These are phyloP conservation scores for Drosophila mayaguana DNA, from an alignment of 2,888 invertebrate species.

Conservation along the genomic window DNA sequence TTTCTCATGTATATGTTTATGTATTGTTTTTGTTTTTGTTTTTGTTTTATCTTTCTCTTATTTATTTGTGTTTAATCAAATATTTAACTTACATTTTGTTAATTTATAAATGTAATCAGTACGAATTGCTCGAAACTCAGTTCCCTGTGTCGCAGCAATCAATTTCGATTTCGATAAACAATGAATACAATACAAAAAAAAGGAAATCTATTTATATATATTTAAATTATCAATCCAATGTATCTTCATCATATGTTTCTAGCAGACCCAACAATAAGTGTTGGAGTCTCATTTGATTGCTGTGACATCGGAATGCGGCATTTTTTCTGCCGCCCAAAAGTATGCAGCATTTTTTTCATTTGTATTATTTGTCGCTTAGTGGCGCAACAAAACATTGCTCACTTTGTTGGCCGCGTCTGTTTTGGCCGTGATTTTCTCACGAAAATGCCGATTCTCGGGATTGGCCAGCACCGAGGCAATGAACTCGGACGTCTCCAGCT, in stretches of 20 bases:
- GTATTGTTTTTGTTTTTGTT: constrained; percentile 28
- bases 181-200: not conserved
- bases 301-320: constrained; percentile 36
- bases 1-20: constrained; percentile 42
- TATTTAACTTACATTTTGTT: constrained; percentile 50
- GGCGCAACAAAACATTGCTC: constrained; percentile 67
- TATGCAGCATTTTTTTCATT: constrained; percentile 44
- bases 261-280: not conserved
- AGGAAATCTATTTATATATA: not conserved
- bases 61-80: constrained; percentile 39
- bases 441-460: constrained; percentile 83
- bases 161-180: not conserved
- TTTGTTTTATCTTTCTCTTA: constrained; percentile 8
- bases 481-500: constrained; percentile 88
- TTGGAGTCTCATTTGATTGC: constrained; percentile 8
- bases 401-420: constrained; percentile 53
- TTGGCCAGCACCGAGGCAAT: constrained; percentile 87
- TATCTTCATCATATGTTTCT: not conserved
- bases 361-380: constrained; percentile 36
- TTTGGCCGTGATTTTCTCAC: constrained; percentile 68
- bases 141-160: constrained; percentile 29
- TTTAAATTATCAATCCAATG: not conserved
- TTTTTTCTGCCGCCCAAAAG: constrained; percentile 51
- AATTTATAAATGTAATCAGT: constrained; percentile 70
- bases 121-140: constrained; percentile 59